phyloP scores from a whole-genome alignment of 2,113 vertebrate genomes.

The Sylvilagus bachmani region DNA sequence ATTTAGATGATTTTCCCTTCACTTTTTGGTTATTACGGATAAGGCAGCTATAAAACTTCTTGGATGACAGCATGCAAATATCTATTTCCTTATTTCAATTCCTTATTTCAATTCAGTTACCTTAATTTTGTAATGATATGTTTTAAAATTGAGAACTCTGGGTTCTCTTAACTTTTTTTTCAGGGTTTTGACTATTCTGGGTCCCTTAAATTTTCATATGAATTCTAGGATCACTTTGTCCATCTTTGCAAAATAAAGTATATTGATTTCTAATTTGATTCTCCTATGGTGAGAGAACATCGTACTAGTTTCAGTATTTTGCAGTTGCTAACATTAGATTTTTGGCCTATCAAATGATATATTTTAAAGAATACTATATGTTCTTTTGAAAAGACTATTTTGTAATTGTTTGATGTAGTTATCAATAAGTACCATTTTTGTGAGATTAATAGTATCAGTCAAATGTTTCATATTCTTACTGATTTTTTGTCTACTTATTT shows the following conservation, averaged over 20 bases:
- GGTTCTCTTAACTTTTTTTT: not conserved
- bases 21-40: not conserved
- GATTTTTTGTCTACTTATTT: no score
- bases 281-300: no score
- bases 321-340: no score
- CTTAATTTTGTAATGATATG: not conserved
- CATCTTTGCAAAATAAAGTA: not conserved
- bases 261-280: no score
- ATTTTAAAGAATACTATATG: no score
- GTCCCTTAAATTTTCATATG: not conserved
- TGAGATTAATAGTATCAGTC: no score
- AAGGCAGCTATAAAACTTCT: not conserved
- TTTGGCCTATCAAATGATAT: no score
- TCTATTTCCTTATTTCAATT: not conserved
- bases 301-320: no score
- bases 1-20: not conserved
- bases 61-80: not conserved
- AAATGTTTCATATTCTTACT: no score
- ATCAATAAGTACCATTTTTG: no score
- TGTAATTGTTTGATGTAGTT: no score
- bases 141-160: not conserved
- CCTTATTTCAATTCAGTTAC: not conserved
- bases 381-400: no score
- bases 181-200: not conserved
- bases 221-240: not conserved